A percentile compares a stretch with the other conserved stretches of the same genome.
phyloP scores from a whole-genome alignment of 2,888 invertebrate genomes.

The Antitype chi region DNA sequence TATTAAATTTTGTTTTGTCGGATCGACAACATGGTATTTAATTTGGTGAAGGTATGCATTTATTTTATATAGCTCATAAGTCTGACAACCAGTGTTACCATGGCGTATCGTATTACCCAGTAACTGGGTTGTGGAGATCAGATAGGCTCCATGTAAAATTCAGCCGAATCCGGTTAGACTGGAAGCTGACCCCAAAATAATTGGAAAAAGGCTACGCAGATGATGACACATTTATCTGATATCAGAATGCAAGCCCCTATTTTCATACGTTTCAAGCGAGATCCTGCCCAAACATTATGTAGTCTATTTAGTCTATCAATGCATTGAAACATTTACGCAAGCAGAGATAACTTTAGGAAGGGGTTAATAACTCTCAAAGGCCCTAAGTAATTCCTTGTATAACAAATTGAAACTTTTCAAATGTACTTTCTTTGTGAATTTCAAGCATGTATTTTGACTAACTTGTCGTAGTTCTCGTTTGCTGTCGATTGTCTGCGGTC shows the following conservation, averaged over 20 bases:
- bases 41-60: not conserved
- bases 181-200: no score
- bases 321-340: not conserved
- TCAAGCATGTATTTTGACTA: conserved; percentile 22
- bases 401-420: not conserved
- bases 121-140: no score
- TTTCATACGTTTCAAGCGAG: not conserved
- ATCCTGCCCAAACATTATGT: not conserved
- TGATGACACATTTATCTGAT: not conserved
- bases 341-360: not conserved
- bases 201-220: no score
- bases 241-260: not conserved
- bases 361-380: not conserved
- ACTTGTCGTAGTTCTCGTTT: conserved; percentile 35
- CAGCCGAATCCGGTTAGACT: no score
- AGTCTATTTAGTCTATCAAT: not conserved
- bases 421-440: not conserved
- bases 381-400: not conserved
- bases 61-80: not conserved
- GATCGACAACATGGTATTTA: no score
- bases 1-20: not conserved
- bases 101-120: no score
- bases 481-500: conserved; percentile 83
- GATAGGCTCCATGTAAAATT: no score
- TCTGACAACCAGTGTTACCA: no score